Percentiles rank a stretch among this genome's conserved stretches.
Conservation (phyloP, 2,113 vertebrate genomes). For the Pelecanoides urinatrix region DNA sequence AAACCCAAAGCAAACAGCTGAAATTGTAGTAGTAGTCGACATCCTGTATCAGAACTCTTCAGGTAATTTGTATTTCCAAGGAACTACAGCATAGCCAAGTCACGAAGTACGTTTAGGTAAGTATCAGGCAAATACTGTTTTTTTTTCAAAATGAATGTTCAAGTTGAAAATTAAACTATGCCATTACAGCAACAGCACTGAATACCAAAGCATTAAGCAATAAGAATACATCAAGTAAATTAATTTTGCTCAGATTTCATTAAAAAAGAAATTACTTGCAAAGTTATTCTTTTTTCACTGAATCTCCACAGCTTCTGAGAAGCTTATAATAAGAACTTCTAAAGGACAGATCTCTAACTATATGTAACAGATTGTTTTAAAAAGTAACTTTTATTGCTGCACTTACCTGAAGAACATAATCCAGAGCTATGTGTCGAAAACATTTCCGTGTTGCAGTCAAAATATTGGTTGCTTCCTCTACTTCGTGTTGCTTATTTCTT, state of each 20-base stretch:
- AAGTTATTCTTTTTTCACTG: background rate
- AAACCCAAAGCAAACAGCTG: background rate
- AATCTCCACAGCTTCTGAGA: background rate
- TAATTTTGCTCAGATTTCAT: background rate
- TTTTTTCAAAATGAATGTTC: background rate
- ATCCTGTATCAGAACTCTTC: background rate
- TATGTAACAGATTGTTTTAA: background rate
- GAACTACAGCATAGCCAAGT: background rate
- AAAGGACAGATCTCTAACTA: background rate
- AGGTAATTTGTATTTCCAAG: background rate
- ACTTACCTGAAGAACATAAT: constrained; percentile 94
- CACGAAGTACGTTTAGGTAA: background rate
- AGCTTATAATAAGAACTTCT: background rate
- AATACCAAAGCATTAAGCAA: background rate
- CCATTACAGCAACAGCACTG: background rate
- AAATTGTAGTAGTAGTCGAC: background rate
- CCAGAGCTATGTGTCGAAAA: constrained; percentile 94
- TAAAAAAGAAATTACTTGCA: background rate
- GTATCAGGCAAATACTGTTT: background rate
- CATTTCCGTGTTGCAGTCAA: constrained; percentile 94
- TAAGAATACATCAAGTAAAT: background rate
- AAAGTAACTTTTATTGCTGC: background rate
- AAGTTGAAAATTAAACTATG: background rate
- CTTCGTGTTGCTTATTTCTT: constrained; percentile 94
- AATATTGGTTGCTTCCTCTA: constrained; percentile 94